Conservation (phyloP, 2,113 vertebrate genomes). For the Cyprinodon brontotheroides region DNA sequence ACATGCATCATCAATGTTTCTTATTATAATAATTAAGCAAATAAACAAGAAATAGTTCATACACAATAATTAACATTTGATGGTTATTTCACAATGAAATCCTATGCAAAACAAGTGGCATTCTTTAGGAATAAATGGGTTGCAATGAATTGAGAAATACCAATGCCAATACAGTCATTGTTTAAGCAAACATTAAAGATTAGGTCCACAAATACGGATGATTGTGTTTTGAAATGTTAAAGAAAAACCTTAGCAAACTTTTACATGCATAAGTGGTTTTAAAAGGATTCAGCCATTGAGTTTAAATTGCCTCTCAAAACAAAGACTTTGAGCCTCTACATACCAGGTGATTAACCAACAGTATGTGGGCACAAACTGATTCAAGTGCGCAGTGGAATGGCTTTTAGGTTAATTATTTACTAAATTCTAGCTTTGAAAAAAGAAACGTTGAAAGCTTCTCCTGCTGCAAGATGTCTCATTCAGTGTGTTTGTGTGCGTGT, state of each 20-base stretch:
- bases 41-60: no score
- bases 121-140: no score
- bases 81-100: no score
- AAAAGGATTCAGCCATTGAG: background rate
- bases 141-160: no score
- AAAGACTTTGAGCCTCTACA: background rate
- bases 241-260: background rate
- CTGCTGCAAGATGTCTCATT: background rate
- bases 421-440: background rate
- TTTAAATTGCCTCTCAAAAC: background rate
- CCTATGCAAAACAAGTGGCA: no score
- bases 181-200: background rate
- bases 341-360: background rate
- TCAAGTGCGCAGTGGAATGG: background rate
- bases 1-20: no score
- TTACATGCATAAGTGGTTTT: background rate
- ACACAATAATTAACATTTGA: no score
- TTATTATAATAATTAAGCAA: no score
- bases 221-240: background rate
- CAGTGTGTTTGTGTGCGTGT: background rate
- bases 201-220: background rate
- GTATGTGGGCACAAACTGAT: background rate
- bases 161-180: no score
- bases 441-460: background rate
- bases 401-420: background rate